A percentile compares a stretch with the other conserved stretches of the same genome.
Conservation (phyloP, 2,113 vertebrate species). For the Trematocara macrostoma region DNA sequence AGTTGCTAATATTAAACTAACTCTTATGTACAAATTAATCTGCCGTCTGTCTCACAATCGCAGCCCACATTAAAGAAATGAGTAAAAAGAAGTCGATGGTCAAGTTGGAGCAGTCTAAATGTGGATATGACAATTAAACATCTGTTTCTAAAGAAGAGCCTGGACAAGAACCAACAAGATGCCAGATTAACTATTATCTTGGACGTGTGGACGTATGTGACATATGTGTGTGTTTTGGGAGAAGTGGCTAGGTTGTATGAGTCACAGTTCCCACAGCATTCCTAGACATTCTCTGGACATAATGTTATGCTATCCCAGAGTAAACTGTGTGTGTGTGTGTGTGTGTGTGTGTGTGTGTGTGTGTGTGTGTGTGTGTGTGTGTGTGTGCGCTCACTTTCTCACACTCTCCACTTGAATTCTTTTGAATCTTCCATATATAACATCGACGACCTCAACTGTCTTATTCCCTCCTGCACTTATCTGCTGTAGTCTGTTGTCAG, state of each 20-base stretch:
- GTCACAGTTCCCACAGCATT: constrained; percentile 51
- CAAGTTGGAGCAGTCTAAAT: constrained; percentile 8
- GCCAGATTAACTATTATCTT: constrained; percentile 55
- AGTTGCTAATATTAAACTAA: not conserved
- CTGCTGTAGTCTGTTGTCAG: not conserved
- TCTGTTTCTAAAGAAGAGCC: constrained; percentile 42
- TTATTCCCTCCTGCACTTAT: not conserved
- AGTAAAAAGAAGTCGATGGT: constrained; percentile 7
- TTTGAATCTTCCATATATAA: constrained; percentile 24
- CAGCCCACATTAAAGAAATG: not conserved
- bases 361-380: not conserved
- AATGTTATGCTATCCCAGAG: constrained; percentile 47
- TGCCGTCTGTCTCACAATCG: not conserved
- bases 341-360: not conserved
- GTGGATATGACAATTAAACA: constrained; percentile 41
- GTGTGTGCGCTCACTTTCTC: not conserved
- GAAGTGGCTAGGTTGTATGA: constrained; percentile 47
- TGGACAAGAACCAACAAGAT: constrained; percentile 43
- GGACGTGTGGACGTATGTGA: not conserved
- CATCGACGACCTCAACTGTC: not conserved
- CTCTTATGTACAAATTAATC: not conserved
- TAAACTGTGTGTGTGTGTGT: not conserved
- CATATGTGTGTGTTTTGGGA: constrained; percentile 15
- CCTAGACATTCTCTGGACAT: constrained; percentile 42
- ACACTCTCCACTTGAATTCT: not conserved